These are phyloP conservation scores for Gnathonemus longibarbis DNA, from an alignment of 2,113 vertebrate genomes.

Conservation along the genomic window DNA sequence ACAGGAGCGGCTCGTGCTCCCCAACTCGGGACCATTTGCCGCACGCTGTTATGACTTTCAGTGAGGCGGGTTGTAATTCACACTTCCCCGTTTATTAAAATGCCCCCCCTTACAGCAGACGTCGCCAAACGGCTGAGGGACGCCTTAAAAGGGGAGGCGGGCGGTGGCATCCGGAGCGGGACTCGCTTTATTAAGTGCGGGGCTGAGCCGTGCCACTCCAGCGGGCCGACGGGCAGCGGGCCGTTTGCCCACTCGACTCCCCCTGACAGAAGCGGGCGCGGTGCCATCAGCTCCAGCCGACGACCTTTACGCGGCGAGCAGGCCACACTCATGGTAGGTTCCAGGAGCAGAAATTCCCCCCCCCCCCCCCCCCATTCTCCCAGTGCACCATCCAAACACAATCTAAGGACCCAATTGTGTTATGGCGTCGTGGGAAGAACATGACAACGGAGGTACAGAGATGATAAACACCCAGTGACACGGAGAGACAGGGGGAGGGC, in stretches of 20 bases:
- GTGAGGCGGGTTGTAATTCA: background rate
- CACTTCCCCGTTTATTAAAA: background rate
- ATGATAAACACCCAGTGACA: constrained; percentile 21
- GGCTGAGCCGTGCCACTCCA: background rate
- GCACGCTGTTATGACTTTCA: background rate
- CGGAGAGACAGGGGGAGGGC: constrained; percentile 11
- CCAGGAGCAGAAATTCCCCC: constrained; percentile 17
- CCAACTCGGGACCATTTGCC: constrained; percentile 10
- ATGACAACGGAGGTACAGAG: background rate
- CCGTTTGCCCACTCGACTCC: background rate
- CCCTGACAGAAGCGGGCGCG: background rate
- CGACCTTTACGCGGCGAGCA: background rate
- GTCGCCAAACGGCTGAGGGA: background rate
- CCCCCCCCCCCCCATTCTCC: background rate
- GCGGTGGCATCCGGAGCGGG: background rate
- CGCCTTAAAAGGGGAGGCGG: background rate
- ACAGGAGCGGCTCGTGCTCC: background rate
- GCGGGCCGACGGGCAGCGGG: background rate
- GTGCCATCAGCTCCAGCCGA: background rate
- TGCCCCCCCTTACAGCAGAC: background rate
- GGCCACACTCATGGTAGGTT: constrained; percentile 24
- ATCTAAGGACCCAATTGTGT: constrained; percentile 24
- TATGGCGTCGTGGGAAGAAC: background rate
- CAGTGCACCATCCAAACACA: constrained; percentile 16
- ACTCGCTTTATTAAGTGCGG: background rate